A percentile compares a stretch with the other conserved stretches of the same genome.
Evolutionary conservation across 1,140 invertebrate genomes (phyloP).

Genomic region (Saxidomus purpurata): DNA sequence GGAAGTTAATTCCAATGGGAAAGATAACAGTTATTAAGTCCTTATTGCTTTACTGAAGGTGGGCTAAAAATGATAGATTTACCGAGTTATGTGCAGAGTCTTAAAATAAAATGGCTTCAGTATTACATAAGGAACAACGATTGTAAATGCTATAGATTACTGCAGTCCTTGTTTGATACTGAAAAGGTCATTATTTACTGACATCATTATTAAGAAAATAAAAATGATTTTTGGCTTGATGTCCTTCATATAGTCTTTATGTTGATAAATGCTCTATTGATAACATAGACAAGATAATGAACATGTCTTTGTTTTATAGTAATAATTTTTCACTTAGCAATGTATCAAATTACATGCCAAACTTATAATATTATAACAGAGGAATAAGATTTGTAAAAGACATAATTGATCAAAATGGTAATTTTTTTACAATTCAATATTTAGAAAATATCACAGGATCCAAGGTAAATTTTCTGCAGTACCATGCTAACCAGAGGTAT

Average conservation of each 20-base stretch:
- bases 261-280: not conserved
- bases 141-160: not conserved
- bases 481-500: not conserved
- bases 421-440: not conserved
- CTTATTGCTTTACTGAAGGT: not conserved
- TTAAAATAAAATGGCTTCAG: constrained; percentile 15
- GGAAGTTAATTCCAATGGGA: not conserved
- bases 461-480: not conserved
- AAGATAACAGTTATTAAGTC: constrained; percentile 13
- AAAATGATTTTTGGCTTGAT: not conserved
- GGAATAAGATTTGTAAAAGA: not conserved
- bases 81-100: not conserved
- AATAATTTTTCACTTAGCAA: not conserved
- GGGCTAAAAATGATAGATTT: not conserved
- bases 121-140: not conserved
- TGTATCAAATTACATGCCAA: not conserved
- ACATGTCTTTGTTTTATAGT: not conserved
- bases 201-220: not conserved
- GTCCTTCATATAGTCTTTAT: not conserved
- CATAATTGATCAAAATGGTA: not conserved
- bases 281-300: not conserved
- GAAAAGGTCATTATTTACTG: not conserved
- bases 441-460: not conserved
- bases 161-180: not conserved
- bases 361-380: not conserved